A percentile compares a stretch with the other conserved stretches of the same genome.
Conservation (phyloP, 37 sponge, comb jelly and placozoan species). For the Theonella swinhoei region DNA sequence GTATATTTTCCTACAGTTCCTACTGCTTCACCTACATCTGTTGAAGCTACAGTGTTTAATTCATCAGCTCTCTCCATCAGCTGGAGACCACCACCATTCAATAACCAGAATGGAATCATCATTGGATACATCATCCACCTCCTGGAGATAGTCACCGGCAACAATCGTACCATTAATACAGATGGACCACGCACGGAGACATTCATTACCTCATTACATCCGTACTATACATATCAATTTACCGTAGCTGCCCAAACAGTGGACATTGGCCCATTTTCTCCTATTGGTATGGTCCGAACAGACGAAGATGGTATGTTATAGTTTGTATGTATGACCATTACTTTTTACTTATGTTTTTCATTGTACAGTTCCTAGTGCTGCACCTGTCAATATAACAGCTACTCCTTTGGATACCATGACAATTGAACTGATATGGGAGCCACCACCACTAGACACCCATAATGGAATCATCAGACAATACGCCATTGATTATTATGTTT, state of each 20-base stretch:
- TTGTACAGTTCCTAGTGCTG: neutral
- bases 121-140: slow-evolving; percentile 5
- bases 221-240: neutral
- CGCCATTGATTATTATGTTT: neutral
- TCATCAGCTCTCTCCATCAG: neutral
- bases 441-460: slow-evolving; percentile 4
- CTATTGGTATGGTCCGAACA: neutral
- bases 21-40: slow-evolving; percentile 11
- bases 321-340: neutral
- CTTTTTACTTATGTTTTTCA: neutral
- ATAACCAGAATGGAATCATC: slow-evolving; percentile 29
- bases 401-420: neutral
- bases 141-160: neutral
- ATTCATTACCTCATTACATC: neutral
- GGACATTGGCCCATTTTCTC: neutral
- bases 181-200: neutral
- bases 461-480: slow-evolving; percentile 10
- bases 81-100: slow-evolving; percentile 9
- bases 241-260: neutral
- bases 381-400: neutral
- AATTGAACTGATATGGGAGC: neutral
- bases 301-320: neutral
- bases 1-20: slow-evolving; percentile 6
- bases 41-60: slow-evolving; percentile 1
- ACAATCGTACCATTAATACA: neutral